Evolutionary conservation across 2,797 vertebrate genomes (phyloP), one percentile per base, ranked within the genome.

Genomic region (Megalops cyprinoides): DNA sequence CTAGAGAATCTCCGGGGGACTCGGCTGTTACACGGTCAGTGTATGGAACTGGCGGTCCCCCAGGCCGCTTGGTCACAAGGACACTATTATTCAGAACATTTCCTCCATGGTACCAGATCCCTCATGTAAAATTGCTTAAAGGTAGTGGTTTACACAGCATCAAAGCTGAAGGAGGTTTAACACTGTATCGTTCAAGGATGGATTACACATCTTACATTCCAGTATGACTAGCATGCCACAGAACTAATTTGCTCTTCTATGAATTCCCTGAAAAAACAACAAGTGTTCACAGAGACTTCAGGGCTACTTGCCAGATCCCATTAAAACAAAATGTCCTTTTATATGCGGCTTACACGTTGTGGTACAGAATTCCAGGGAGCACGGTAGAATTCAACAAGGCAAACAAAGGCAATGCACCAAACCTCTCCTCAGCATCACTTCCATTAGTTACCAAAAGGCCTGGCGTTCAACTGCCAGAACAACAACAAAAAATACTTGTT

Each of bases 401-500:
- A 90, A 91, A 91, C 88, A 91, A 89, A 89, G 87, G 89, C 58
- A 34, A 42, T 51, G 69, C 65, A 83, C 20, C 28, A 62, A 74
- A 81, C 87, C 83, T 78, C 71, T 49, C 23, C 58, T 60, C 20
- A 14, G 84, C 89, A 85, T 84, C 79, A 80, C 69, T n/a, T 18
- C 12, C 31, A 28, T 44, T 28, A 74, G 71, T 48, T 18, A 48
- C 14, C 71, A 74, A 74, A 74, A 74, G n/a, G 86, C 83, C 76
- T 74, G 58, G 39, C 31, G 49, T 55, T 74, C 28, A 0, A 34
- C 84, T 85, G 87, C 86, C 88, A 87, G 87, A 76, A 84, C 86
- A 87, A 87, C 84, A 77, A 28, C 83, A 82, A 87, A 89, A 85
- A 90, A 87, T 84, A 87, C 88, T 88, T 31, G 85, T 89, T 88